These are phyloP conservation scores for Hippocampus kuda DNA, from an alignment of 2,797 vertebrate species.

Conservation along the genomic window DNA sequence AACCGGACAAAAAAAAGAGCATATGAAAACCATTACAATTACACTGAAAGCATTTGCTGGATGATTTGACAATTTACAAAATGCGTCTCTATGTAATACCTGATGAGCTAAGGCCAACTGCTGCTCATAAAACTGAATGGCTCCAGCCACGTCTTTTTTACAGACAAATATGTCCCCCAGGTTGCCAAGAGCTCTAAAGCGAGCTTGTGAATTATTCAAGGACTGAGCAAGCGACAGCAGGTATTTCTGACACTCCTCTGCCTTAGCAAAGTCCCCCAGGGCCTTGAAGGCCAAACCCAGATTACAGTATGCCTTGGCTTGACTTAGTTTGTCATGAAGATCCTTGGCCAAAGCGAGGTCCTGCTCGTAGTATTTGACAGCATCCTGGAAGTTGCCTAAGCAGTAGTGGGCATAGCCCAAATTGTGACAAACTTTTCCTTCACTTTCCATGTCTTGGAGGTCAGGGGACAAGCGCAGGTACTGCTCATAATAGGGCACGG, in stretches of 20 bases:
- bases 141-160: slow-evolving; percentile 86
- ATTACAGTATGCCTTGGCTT: slow-evolving; percentile 98
- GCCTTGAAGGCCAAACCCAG: slow-evolving; percentile 95
- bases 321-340: slow-evolving; percentile 94
- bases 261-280: slow-evolving; percentile 83
- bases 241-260: slow-evolving; percentile 97
- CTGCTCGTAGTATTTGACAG: slow-evolving; percentile 93
- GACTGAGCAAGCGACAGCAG: slow-evolving; percentile 93
- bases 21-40: neutral
- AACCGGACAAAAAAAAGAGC: slow-evolving; percentile 24
- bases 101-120: slow-evolving; percentile 86
- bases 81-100: slow-evolving; percentile 34
- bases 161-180: slow-evolving; percentile 95
- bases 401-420: slow-evolving; percentile 97
- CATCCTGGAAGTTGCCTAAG: slow-evolving; percentile 88
- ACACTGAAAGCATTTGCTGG: neutral
- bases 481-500: slow-evolving; percentile 93
- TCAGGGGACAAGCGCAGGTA: slow-evolving; percentile 88
- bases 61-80: neutral
- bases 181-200: slow-evolving; percentile 95
- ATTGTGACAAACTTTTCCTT: slow-evolving; percentile 96
- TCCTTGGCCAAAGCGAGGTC: slow-evolving; percentile 94
- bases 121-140: slow-evolving; percentile 95
- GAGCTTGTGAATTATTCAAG: slow-evolving; percentile 90
- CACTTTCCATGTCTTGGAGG: slow-evolving; percentile 97